Base-by-base conservation (phyloP, 2,113 vertebrate genomes). In the Solea solea region DNA sequence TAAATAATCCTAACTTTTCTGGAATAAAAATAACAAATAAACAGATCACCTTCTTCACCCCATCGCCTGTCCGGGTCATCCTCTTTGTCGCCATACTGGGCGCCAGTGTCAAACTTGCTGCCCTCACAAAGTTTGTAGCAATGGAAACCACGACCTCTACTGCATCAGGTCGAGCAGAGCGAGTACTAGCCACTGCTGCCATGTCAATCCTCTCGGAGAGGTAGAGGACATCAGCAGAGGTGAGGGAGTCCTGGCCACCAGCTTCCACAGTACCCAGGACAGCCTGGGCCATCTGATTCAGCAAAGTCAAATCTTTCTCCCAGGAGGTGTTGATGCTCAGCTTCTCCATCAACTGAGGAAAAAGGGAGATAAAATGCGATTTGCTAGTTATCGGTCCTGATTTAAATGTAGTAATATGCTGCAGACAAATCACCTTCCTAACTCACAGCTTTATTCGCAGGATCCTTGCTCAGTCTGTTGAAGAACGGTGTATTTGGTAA, bases 401-500 rank as follows among this genome's bases (percentile, higher is more conserved):
- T 39, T 6, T 14, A 45, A 45, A 45, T 34, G 34, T 49, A 7
- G 52, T 42, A 25, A 61, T 21, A 2, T n/a, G 12, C 16, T 9
- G 34, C 28, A 61, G 15, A 72, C 59, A 25, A n/a, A 5, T 14
- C 12, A 16, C 53, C 14, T 48, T 44, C 71, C 40, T 5, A 16
- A 93, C 92, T 94, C 80, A 94, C 94, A 72, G 64, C 53, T 64
- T 77, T 88, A 51, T 44, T 75, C 53, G 81, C 53, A 55, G 59
- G 68, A 78, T 92, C 81, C 41, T 81, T 75, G 64, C 64, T 83
- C 74, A 92, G 49, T 69, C 69, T 74, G 27, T 59, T 87, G 83
- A 93, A 92, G 67, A 93, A 91, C 1, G 73, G 61, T 0, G 93
- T 89, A 21, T 84, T 86, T 50, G 91, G 93, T 62, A 93, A 81